phyloP scores from a whole-genome alignment of 2,888 invertebrate species.

The Morpho deidamia region DNA sequence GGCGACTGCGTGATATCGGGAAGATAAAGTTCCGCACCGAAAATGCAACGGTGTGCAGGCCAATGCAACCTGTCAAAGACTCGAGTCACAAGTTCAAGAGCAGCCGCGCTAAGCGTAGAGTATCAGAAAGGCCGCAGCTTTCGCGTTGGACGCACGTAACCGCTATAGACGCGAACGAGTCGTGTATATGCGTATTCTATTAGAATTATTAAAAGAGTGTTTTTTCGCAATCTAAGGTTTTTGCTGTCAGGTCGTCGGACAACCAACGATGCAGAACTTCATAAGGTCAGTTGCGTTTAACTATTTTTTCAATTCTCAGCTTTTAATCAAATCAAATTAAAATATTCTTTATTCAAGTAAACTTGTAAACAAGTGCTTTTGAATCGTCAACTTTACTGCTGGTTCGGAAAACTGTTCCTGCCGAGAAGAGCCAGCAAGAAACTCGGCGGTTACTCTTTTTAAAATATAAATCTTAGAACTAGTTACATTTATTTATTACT shows the following conservation, averaged over 20 bases:
- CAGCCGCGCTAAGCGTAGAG: conserved; percentile 40
- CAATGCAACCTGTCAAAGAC: conserved; percentile 52
- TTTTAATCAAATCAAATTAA: too few relatives aligned
- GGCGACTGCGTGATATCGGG: conserved; percentile 10
- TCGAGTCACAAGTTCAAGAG: conserved; percentile 63
- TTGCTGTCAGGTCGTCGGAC: conserved; percentile 32
- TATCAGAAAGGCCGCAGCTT: conserved; percentile 57
- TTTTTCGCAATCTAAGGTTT: conserved; percentile 31
- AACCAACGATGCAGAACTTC: conserved; percentile 58
- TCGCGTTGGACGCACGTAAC: conserved; percentile 49
- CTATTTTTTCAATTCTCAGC: background rate
- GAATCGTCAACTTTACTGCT: too few relatives aligned
- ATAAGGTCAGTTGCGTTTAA: conserved; percentile 50
- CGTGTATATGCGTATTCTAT: conserved; percentile 41
- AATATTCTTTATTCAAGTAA: too few relatives aligned
- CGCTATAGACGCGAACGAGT: conserved; percentile 29
- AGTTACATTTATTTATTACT: too few relatives aligned
- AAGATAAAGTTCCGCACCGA: conserved; percentile 24
- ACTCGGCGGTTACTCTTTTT: too few relatives aligned
- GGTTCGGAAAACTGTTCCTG: too few relatives aligned
- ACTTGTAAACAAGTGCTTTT: too few relatives aligned
- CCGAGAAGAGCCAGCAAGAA: too few relatives aligned
- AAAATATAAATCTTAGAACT: too few relatives aligned
- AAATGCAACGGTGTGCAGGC: conserved; percentile 59
- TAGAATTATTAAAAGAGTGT: conserved; percentile 36